These are phyloP conservation scores for Tragelaphus scriptus DNA, from an alignment of 2,113 vertebrate species.

Conservation along the genomic window DNA sequence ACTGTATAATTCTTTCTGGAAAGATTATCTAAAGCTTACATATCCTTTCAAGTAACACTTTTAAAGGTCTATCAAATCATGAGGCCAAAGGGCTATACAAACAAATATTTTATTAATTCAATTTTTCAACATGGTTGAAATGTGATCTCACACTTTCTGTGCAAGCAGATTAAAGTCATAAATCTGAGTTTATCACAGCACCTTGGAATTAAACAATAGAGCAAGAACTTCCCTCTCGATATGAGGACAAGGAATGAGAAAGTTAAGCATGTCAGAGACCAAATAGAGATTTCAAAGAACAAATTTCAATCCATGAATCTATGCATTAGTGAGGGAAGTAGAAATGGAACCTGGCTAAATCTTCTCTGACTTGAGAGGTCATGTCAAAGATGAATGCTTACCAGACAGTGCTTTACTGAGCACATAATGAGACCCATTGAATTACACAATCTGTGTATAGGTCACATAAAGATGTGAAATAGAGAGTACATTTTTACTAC, in stretches of 20 bases:
- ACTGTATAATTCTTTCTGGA: conserved; percentile 8
- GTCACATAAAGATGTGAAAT: neutral
- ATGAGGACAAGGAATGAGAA: conserved; percentile 1
- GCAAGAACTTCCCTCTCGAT: conserved; percentile 13
- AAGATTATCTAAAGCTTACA: neutral
- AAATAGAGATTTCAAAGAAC: neutral
- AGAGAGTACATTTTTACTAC: neutral
- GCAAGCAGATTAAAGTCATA: conserved; percentile 61
- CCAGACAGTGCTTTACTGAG: neutral
- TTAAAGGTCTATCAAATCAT: conserved; percentile 13
- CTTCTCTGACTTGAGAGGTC: neutral
- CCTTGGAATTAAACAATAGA: conserved; percentile 39
- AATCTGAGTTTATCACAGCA: conserved; percentile 57
- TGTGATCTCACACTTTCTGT: conserved; percentile 34
- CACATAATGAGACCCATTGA: neutral
- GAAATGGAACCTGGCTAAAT: neutral
- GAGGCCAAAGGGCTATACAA: conserved; percentile 13
- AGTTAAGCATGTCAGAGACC: neutral
- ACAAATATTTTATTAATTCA: conserved; percentile 57
- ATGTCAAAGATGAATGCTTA: neutral
- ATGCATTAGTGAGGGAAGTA: neutral
- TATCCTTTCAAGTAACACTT: neutral
- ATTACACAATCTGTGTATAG: neutral
- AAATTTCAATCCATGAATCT: neutral
- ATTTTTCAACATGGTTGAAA: conserved; percentile 54